phyloP scores from a whole-genome alignment of 2,888 invertebrate genomes.

The Lasioglossum oenotherae region DNA sequence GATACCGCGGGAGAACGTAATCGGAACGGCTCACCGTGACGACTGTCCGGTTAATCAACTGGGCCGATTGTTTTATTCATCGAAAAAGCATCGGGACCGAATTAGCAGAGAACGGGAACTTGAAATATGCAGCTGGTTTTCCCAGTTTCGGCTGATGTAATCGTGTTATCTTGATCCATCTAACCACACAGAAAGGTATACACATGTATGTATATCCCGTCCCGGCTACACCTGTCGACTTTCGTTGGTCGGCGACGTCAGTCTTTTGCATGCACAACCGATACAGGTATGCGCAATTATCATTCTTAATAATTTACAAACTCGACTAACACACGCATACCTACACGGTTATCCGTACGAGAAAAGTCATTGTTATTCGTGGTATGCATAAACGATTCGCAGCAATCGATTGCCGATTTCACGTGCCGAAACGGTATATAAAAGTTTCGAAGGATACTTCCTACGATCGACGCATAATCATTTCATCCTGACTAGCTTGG shows the following conservation, averaged over 20 bases:
- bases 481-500: background rate
- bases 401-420: background rate
- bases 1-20: background rate
- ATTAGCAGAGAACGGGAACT: background rate
- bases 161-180: constrained; percentile 37
- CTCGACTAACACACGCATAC: background rate
- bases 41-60: constrained; percentile 3
- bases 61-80: background rate
- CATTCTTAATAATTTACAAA: background rate
- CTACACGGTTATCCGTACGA: background rate
- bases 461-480: constrained; percentile 9
- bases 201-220: background rate
- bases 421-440: too few relatives aligned
- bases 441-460: constrained; percentile 1
- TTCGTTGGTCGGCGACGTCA: constrained; percentile 6
- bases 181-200: background rate
- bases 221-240: constrained; percentile 38
- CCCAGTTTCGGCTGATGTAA: constrained; percentile 6
- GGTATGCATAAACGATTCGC: background rate
- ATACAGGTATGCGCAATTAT: constrained; percentile 6
- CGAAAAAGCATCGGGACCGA: background rate
- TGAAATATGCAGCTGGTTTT: constrained; percentile 34
- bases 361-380: background rate
- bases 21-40: background rate
- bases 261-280: background rate